Conservation (phyloP, 1,140 invertebrate species). For the Psix sp. region DNA sequence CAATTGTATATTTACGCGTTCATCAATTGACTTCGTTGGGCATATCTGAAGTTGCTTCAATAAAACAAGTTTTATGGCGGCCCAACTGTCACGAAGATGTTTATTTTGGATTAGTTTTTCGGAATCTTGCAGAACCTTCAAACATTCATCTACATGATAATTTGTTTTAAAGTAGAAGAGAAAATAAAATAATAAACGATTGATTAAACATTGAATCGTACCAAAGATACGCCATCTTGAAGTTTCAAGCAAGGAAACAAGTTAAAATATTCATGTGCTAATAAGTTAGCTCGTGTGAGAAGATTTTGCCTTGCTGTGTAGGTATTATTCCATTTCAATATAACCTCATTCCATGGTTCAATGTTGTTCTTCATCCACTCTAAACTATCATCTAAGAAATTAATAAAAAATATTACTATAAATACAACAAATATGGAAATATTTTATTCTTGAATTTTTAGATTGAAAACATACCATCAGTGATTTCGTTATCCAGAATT, state of each 20-base stretch:
- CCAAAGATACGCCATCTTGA: constrained; percentile 10
- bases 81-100: constrained; percentile 14
- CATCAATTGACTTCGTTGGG: constrained; percentile 2
- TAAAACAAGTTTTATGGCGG: constrained; percentile 2
- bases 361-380: constrained; percentile 1
- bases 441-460: no score
- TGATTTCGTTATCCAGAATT: neutral
- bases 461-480: neutral
- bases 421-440: no score
- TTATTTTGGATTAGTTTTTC: constrained; percentile 3
- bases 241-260: constrained; percentile 12
- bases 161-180: no score
- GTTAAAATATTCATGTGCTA: constrained; percentile 8
- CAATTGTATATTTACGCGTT: constrained; percentile 9
- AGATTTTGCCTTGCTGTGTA: constrained; percentile 7
- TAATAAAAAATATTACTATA: neutral
- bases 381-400: neutral
- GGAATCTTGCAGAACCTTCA: constrained; percentile 11
- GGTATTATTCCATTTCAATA: constrained; percentile 10
- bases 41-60: constrained; percentile 7
- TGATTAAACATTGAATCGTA: neutral
- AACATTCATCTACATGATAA: neutral
- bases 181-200: constrained; percentile 4
- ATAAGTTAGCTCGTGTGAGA: neutral
- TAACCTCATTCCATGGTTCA: constrained; percentile 10